Base-by-base conservation (phyloP, 2,797 vertebrate genomes). In the Channa striata region DNA sequence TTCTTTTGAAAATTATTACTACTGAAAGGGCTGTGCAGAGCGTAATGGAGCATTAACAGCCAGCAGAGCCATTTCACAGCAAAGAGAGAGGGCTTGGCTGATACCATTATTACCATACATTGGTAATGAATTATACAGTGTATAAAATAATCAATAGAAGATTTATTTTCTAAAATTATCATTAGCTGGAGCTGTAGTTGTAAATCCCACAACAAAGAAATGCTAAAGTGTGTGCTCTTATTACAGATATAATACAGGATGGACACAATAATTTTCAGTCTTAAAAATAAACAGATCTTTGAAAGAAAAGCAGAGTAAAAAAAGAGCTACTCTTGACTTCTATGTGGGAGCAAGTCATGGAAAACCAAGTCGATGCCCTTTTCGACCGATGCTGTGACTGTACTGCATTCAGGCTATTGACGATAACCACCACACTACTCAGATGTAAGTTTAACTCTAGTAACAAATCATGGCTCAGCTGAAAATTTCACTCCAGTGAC, bases 401-500 rank as follows among this genome's bases (percentile, higher is more conserved):
- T 54, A 12, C 54, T 64, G 33, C 48, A 58, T 75, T 70, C 50
- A 67, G 19, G 20, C 21, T n/a, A 16, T 4, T n/a, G 21, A 47
- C 42, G 44, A 36, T 14, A 72, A 64, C 7, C 39, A 59, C 25
- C 17, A 52, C 25, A 56, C 10, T 23, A 33, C 42, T 44, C 17
- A 48, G 54, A 74, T 8, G 1, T 51, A 39, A 53, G 19, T 11
- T 33, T 13, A 5, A 54, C 21, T 83, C 68, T 71, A 21, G 57
- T 80, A 68, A 59, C 48, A 37, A 78, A 77, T 39, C 25, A 36
- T 19, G 43, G 54, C 71, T 49, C 34, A 10, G 65, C 64, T 80
- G 49, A 77, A 78, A 86, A 81, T 68, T 47, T 54, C 64, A 65
- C 52, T 72, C 58, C 59, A 75, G 73, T 56, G 84, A 89, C 78